Evolutionary conservation across 2,113 vertebrate species (phyloP).

Genomic region (Indicator indicator): DNA sequence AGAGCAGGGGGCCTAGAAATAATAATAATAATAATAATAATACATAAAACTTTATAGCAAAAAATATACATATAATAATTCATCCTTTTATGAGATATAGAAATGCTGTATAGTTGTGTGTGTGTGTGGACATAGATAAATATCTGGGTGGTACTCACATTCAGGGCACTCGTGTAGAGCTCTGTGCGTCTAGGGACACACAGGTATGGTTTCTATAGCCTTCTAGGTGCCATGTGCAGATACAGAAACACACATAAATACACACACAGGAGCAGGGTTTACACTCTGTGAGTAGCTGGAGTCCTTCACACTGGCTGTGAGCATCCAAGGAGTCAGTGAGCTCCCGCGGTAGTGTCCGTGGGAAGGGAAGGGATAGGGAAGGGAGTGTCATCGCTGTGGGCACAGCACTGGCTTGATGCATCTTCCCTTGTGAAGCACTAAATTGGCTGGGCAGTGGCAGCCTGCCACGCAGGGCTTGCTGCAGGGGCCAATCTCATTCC

Average conservation of each 20-base stretch:
- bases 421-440: slow-evolving; percentile 90
- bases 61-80: slow-evolving; percentile 86
- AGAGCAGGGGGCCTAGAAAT: slow-evolving; percentile 75
- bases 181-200: slow-evolving; percentile 31
- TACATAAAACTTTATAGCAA: slow-evolving; percentile 82
- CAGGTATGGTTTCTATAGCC: slow-evolving; percentile 23
- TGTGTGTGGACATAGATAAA: slow-evolving; percentile 65
- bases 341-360: slow-evolving; percentile 34
- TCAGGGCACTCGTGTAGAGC: slow-evolving; percentile 40
- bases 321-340: not conserved
- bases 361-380: not conserved
- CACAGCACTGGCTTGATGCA: slow-evolving; percentile 95
- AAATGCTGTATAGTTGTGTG: slow-evolving; percentile 72
- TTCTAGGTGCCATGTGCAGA: slow-evolving; percentile 25
- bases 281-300: slow-evolving; percentile 55
- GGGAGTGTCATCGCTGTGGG: slow-evolving; percentile 88
- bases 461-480: slow-evolving; percentile 90
- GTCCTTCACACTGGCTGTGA: slow-evolving; percentile 69
- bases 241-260: slow-evolving; percentile 57
- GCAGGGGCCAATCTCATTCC: slow-evolving; percentile 96
- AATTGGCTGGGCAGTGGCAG: slow-evolving; percentile 94
- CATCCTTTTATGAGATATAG: slow-evolving; percentile 76
- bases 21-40: slow-evolving; percentile 76
- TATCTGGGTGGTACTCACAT: slow-evolving; percentile 65
- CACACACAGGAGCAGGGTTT: slow-evolving; percentile 55